Base-by-base conservation (phyloP, 2,797 vertebrate species). In the Lagorchestes hirsutus region DNA sequence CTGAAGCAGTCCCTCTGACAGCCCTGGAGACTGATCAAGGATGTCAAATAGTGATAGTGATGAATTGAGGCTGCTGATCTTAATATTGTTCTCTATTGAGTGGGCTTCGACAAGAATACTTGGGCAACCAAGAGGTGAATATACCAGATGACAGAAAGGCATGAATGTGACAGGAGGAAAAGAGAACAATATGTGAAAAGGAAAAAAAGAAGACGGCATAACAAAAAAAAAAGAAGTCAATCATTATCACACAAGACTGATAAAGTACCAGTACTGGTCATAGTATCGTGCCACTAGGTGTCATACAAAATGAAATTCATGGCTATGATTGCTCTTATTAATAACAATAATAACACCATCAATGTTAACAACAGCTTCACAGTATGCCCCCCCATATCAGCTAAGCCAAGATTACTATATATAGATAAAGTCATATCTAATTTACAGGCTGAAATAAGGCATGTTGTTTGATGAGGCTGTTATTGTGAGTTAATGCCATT, bases 141-240 rank as follows among this genome's bases (percentile, higher is more conserved):
- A 2, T 87, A 54, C 57, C 55, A 31, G 96, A 90, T 57, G 90
- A 5, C 27, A 58, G 14, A 91, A 54, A 91, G 92, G n/a, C n/a
- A 8, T 1, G 0, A 13, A 9, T 0, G 4, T 13, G 92, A 67
- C 52, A 54, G 55, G 18, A 3, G 57, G 46, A 50, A 82, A 22
- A n/a, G 31, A 54, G 87, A 2, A 22, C 5, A 12, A 54, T 2
- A 0, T 1, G 18, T 29, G 54, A 50, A 22, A 28, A 87, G 54
- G 29, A 16, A 3, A 6, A 1, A 14, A 52, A 55, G 40, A 6
- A 31, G 4, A 67, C 12, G 59, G 52, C 90, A 8, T 13, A 6
- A 29, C 13, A 4, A 12, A 0, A 12, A 10, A 10, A 62, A 34
- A 18, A 46, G 22, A 3, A 87, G 24, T 87, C 74, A 87, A 50